Evolutionary conservation across 1,140 invertebrate genomes (phyloP).

Genomic region (Drosophila nikananu): DNA sequence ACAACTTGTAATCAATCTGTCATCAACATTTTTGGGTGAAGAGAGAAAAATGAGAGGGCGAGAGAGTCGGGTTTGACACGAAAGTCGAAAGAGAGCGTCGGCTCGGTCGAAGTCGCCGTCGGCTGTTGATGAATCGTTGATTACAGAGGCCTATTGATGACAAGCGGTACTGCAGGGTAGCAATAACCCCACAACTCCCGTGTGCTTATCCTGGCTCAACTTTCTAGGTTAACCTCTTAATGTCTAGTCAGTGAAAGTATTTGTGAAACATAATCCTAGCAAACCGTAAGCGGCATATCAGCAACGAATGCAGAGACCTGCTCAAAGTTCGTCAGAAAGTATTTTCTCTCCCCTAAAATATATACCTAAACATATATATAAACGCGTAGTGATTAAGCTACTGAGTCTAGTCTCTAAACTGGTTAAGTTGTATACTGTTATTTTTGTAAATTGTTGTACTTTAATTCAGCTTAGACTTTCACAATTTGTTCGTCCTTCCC

Average conservation of each 20-base stretch:
- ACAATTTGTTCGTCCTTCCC: not conserved
- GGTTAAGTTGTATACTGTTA: conserved; percentile 50
- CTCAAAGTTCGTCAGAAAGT: conserved; percentile 33
- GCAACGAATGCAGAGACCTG: conserved; percentile 44
- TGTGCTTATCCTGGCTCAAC: conserved; percentile 7
- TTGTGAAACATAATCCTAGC: conserved; percentile 53
- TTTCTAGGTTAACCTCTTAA: conserved; percentile 9
- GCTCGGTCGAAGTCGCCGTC: no score
- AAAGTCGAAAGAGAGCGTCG: no score
- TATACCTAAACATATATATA: conserved; percentile 15
- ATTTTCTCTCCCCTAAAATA: conserved; percentile 47
- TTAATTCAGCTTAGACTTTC: conserved; percentile 35
- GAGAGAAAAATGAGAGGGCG: no score
- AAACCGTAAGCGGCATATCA: conserved; percentile 39
- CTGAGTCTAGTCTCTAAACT: conserved; percentile 42
- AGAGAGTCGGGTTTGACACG: no score
- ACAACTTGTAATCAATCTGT: no score
- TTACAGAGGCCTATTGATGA: no score
- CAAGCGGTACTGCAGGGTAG: no score
- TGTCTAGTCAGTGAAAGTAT: conserved; percentile 51
- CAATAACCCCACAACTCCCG: not conserved
- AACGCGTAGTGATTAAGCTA: conserved; percentile 40
- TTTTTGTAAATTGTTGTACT: conserved; percentile 59
- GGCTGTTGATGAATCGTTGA: no score
- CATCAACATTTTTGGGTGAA: no score